Evolutionary conservation across 2,113 vertebrate species (phyloP).

Genomic region (Poecile atricapillus): DNA sequence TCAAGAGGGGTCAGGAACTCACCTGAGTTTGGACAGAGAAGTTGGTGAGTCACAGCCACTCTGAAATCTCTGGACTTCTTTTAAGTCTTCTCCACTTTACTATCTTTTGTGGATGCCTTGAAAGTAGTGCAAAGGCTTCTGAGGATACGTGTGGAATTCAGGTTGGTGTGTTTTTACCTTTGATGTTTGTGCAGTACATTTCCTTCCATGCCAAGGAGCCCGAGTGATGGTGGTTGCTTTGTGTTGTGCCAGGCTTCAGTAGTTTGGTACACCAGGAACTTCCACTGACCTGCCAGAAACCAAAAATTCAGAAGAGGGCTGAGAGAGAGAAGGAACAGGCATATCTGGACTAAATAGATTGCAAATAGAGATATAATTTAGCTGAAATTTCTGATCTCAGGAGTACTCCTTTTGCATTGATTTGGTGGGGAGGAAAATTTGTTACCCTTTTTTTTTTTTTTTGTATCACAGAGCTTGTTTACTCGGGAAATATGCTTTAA

Average conservation of each 20-base stretch:
- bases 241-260: not conserved
- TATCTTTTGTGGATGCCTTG: not conserved
- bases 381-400: not conserved
- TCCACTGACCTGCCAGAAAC: not conserved
- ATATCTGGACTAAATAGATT: not conserved
- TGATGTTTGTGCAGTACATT: not conserved
- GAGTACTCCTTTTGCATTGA: not conserved
- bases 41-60: not conserved
- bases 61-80: not conserved
- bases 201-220: not conserved
- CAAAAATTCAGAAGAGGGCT: not conserved
- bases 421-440: not conserved
- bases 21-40: not conserved
- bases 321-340: not conserved
- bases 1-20: not conserved
- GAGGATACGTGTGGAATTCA: not conserved
- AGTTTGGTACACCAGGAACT: not conserved
- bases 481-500: not conserved
- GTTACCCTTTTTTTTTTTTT: not conserved
- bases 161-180: not conserved
- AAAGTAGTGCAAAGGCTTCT: not conserved
- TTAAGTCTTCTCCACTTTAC: not conserved
- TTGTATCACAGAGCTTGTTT: not conserved
- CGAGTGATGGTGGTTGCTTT: accelerated
- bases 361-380: not conserved